Conservation (phyloP, 2,888 invertebrate genomes). For the Mimachlamys varia region DNA sequence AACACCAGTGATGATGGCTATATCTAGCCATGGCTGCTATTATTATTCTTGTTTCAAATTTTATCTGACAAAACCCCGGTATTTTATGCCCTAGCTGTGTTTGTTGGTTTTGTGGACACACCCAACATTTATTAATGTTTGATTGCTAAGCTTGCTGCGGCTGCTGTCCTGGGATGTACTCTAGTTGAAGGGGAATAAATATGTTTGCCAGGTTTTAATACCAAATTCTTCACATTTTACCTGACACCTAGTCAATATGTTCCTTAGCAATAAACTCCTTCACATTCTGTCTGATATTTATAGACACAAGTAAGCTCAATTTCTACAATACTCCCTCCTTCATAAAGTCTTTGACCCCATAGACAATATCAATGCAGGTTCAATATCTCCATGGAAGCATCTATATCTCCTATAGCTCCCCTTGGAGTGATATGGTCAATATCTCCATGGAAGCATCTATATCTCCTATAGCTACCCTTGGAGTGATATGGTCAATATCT, state of each 20-base stretch:
- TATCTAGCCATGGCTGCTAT: not conserved
- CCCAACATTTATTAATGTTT: constrained; percentile 20
- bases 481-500: no score
- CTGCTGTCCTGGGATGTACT: not conserved
- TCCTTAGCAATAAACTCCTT: no score
- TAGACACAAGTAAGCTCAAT: no score
- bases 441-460: no score
- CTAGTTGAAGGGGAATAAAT: not conserved
- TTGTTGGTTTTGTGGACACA: not conserved
- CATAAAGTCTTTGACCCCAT: no score
- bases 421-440: no score
- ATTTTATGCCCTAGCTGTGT: not conserved
- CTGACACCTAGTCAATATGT: not conserved
- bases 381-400: no score
- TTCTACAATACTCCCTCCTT: no score
- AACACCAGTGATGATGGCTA: constrained; percentile 30
- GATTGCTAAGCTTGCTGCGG: not conserved
- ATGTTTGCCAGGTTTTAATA: not conserved
- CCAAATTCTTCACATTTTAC: not conserved
- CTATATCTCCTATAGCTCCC: no score
- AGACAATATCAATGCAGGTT: no score
- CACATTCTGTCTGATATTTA: not conserved
- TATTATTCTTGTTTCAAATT: not conserved
- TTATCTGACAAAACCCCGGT: not conserved
- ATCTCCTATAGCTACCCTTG: no score